Base-by-base conservation (phyloP, 2,888 invertebrate genomes). In the Oscheius sp. region DNA sequence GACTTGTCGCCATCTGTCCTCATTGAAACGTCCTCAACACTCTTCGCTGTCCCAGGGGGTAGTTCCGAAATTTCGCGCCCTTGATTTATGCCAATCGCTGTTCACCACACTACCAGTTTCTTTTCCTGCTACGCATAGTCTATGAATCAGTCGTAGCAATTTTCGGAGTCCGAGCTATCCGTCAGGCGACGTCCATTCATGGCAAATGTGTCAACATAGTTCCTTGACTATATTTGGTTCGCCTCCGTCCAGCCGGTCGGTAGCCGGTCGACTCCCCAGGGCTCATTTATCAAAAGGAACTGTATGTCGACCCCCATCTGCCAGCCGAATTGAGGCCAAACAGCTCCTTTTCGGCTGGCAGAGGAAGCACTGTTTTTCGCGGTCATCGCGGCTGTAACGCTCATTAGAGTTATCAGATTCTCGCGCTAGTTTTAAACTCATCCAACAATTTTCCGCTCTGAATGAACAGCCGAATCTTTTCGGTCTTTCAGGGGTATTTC, bases 391-490 rank as follows among this genome's bases (percentile, higher is more conserved):
- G 5, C 9, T 38, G 59, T 59, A 59, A 44, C 28, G 56, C 56
- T 22, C 44, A 44, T 59, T 59, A 28, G 17, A 44, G 41, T 59
- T 59, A 59, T 59, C 59, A 59, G 59, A 59, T 59, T 24, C 26
- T 44, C 28, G 17, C 44, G 41, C 59, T 44, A 38, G 44, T 44
- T 59, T 44, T n/a, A n/a, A n/a, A n/a, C n/a, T n/a, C n/a, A n/a
- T n/a, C n/a, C n/a, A n/a, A n/a, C n/a, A n/a, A n/a, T n/a, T n/a
- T n/a, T n/a, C n/a, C n/a, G n/a, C n/a, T n/a, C n/a, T n/a, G n/a
- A n/a, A n/a, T n/a, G n/a, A n/a, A n/a, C n/a, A n/a, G n/a, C n/a
- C n/a, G n/a, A n/a, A n/a, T n/a, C n/a, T n/a, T n/a, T n/a, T n/a
- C n/a, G n/a, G n/a, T n/a, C n/a, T n/a, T n/a, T n/a, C n/a, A n/a